Base-by-base conservation (phyloP, 1,140 invertebrate genomes). In the Tetraneura akinire region DNA sequence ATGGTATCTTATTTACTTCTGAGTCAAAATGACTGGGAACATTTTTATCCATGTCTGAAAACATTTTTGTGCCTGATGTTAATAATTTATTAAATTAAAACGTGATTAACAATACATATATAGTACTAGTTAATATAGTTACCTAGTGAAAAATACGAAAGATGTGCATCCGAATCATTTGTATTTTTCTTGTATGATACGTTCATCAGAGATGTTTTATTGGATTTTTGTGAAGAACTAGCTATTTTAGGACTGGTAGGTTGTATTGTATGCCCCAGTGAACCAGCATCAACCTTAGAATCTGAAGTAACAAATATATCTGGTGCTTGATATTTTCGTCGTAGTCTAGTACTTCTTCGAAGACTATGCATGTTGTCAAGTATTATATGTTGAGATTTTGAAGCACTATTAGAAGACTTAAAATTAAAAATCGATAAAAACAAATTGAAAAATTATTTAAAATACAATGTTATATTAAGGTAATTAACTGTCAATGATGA, bases 21-120 rank as follows among this genome's bases (percentile, higher is more conserved):
- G 42, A 37, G 47, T 70, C 47, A 71, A 81, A 70, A 76, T 70
- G 18, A 32, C 6, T 26, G 21, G 80, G 23, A 47, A 26, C 53
- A 81, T 26, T 73, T 47, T 60, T 13, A 85, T 80, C 76, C 71
- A 82, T 26, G 4, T 1, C 1, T 3, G 68, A 84, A 80, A 85
- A 85, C 82, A 83, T 83, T 51, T 82, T 85, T 32, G 60, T 29
- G 42, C 62, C 70, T 71, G 81, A 81, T 13, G 84, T 88, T 21
- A 0, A 68, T 23, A 23, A 1, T 16, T 68, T 5, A 4, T 45
- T 23, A 1, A 14, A 47, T 47, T 0, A 47, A 42, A 21, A 42
- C 21, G n/a, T 37, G n/a, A 29, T 18, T 16, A 62, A 29, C 53
- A 57, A 1, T n/a, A 26, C 4, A 57, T 57, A n/a, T 57, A 29